Conservation (phyloP, 2,888 invertebrate genomes). For the Linyphia triangularis region DNA sequence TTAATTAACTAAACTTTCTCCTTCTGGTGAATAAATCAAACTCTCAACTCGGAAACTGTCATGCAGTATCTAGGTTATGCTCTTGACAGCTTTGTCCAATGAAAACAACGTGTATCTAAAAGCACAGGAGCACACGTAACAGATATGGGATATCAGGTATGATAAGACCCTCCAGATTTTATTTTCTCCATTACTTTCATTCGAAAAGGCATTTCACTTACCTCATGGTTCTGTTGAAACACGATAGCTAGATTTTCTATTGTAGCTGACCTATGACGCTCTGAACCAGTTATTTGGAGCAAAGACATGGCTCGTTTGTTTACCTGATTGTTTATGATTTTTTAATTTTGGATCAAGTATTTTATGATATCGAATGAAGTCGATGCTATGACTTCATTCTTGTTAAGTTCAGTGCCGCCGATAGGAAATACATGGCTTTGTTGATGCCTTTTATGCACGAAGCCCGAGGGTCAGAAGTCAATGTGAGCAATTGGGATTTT, state of each 20-base stretch:
- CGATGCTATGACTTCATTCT: constrained; percentile 13
- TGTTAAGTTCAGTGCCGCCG: neutral
- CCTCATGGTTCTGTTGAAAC: constrained; percentile 8
- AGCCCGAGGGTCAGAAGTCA: constrained; percentile 30
- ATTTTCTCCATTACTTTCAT: neutral
- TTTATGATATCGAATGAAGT: neutral
- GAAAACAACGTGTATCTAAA: neutral
- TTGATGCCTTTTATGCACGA: constrained; percentile 38
- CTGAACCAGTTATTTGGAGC: neutral
- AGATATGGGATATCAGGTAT: constrained; percentile 13
- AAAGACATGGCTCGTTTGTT: neutral
- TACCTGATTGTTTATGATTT: neutral
- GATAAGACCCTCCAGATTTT: neutral
- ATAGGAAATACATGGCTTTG: constrained; percentile 38
- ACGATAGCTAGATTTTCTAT: neutral
- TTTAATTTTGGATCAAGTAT: neutral
- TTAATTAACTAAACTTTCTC: too few relatives aligned
- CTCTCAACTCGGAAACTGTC: too few relatives aligned
- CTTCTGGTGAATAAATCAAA: too few relatives aligned
- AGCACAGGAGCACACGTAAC: constrained; percentile 13
- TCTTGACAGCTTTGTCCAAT: neutral
- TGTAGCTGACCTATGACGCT: neutral
- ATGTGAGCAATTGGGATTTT: constrained; percentile 60
- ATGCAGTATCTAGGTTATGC: too few relatives aligned
- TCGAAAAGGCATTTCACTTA: neutral